These are phyloP conservation scores for Standfussiana lucernea DNA, from an alignment of 2,888 invertebrate species.

Conservation along the genomic window DNA sequence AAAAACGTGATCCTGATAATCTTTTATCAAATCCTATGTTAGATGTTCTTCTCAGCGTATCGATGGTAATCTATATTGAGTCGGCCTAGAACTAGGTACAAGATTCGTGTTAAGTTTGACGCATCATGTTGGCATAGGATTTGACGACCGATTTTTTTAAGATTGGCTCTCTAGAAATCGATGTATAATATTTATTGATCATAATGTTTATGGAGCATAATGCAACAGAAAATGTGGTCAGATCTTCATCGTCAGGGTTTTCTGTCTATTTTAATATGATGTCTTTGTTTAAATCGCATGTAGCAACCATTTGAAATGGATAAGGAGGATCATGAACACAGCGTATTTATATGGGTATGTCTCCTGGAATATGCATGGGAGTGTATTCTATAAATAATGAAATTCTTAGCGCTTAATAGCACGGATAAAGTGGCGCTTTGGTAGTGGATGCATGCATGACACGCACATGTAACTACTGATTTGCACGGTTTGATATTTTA, in stretches of 20 bases:
- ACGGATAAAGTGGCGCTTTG: background rate
- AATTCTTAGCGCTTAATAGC: background rate
- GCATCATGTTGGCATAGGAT: background rate
- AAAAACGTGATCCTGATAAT: background rate
- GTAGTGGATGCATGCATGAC: conserved; percentile 6
- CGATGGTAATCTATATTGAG: background rate
- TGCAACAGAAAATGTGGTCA: conserved; percentile 2
- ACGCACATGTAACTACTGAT: background rate
- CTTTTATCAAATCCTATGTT: conserved; percentile 9
- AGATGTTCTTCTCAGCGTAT: background rate
- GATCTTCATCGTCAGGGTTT: background rate
- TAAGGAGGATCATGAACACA: conserved; percentile 87
- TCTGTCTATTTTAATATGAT: background rate
- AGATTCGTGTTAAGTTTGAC: background rate
- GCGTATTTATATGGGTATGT: conserved; percentile 91
- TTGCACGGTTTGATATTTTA: conserved; percentile 5
- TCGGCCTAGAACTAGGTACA: background rate
- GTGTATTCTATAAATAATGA: conserved; percentile 2
- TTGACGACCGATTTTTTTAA: background rate
- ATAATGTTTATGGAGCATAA: background rate
- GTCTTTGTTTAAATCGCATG: conserved; percentile 73
- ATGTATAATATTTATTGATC: background rate
- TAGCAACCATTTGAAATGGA: conserved; percentile 85
- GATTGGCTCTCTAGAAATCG: conserved; percentile 1
- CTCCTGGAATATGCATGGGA: conserved; percentile 36